Percentiles rank a stretch among this genome's conserved stretches.
These are phyloP conservation scores for Megaptera novaeangliae DNA, from an alignment of 2,113 vertebrate genomes.

Conservation along the genomic window DNA sequence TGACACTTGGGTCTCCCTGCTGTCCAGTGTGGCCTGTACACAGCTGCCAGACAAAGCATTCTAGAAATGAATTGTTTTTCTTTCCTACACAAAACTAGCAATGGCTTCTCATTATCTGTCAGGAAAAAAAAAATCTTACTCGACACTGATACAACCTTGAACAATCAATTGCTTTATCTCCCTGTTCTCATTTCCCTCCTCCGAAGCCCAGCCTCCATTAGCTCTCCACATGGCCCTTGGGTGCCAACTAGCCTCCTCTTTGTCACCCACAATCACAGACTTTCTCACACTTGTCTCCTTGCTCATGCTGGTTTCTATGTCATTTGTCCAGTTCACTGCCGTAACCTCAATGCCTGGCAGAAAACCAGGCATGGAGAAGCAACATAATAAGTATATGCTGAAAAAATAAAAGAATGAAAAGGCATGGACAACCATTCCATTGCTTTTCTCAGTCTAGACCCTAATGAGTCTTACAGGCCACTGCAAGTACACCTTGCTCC, in stretches of 20 bases:
- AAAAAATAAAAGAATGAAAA: background rate
- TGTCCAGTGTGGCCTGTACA: background rate
- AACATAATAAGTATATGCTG: background rate
- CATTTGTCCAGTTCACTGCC: background rate
- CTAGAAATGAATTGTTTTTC: background rate
- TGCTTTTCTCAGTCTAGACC: background rate
- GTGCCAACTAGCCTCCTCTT: background rate
- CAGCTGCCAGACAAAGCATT: background rate
- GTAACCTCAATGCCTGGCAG: background rate
- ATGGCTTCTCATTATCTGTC: background rate
- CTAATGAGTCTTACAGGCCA: background rate
- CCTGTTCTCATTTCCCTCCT: background rate
- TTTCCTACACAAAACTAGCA: background rate
- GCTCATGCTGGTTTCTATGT: background rate
- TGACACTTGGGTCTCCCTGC: fast-evolving
- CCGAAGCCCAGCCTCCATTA: background rate
- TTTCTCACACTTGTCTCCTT: background rate
- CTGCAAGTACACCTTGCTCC: no score
- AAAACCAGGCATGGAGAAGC: background rate
- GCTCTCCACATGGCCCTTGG: background rate
- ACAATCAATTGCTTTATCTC: background rate
- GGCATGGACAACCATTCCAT: background rate
- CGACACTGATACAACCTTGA: background rate
- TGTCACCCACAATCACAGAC: background rate
- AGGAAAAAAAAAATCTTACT: background rate